These are phyloP conservation scores for Dufourea novaeangliae DNA, from an alignment of 1,140 invertebrate species.

Conservation along the genomic window DNA sequence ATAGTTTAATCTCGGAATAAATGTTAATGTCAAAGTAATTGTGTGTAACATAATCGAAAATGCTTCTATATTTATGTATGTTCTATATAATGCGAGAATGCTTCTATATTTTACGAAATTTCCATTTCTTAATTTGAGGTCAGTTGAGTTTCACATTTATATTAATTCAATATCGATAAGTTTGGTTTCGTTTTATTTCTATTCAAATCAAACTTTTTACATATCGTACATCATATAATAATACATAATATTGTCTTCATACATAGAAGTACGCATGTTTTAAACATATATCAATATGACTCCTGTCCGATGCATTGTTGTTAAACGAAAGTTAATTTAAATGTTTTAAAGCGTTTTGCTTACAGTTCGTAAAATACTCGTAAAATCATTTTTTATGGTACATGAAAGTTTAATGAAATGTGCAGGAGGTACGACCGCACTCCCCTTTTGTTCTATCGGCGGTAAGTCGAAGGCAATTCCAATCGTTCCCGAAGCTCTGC, in stretches of 20 bases:
- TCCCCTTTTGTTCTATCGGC: neutral
- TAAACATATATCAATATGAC: neutral
- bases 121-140: no score
- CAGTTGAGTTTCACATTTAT: no score
- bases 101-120: no score
- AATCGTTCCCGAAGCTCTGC: neutral
- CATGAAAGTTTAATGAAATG: neutral
- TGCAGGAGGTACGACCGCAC: neutral
- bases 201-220: no score
- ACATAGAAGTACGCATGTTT: neutral
- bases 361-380: neutral
- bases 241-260: neutral
- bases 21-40: no score
- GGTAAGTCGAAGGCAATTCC: neutral
- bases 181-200: no score
- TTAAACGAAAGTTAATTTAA: neutral
- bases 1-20: no score
- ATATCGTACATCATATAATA: neutral
- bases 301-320: neutral
- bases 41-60: no score
- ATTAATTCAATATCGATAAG: no score
- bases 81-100: no score
- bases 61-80: no score
- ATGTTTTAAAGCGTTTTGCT: neutral
- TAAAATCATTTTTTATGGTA: neutral